Base-by-base conservation (phyloP, 2,888 invertebrate genomes). In the Caenorhabditis drosophilae region DNA sequence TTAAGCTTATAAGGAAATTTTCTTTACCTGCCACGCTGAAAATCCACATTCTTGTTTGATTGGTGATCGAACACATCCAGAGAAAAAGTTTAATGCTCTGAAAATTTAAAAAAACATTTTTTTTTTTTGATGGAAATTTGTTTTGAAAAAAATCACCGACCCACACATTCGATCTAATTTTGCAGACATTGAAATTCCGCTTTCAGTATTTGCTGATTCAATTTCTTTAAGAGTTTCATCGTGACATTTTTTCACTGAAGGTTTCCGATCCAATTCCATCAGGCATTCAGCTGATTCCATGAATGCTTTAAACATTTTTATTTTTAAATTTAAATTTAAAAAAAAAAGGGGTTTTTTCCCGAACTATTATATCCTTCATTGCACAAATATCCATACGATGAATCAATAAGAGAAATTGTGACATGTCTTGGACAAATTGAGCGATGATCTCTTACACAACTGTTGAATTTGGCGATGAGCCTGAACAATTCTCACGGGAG, bases 351-450 rank as follows among this genome's bases (percentile, higher is more conserved):
- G n/a, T n/a, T n/a, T n/a, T n/a, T n/a, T n/a, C n/a, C n/a, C n/a
- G 71, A 16, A 82, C 82, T 79, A 31, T 78, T 71, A 55, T 81
- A 82, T 46, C 83, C 83, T 18, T 82, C 82, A 56, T 81, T 81
- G 73, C 83, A 83, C 27, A 83, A 64, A 67, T 77, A 83, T 1
- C 83, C 83, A 66, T 83, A 83, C 35, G 79, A 79, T 20, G 78
- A 73, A 49, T 83, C 81, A 46, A 83, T 83, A 18, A 83, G 63
- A 15, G 74, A 77, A 38, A 83, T 78, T 1, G 83, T 83, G 31
- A 83, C 79, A 61, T 83, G 83, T 12, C 76, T 67, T 1, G 75
- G 75, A 50, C 83, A 83, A 12, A 60, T 63, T 18, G 57, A 46
- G 15, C 79, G 60, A 42, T 74, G 68, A 35, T 71, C 71, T n/a